Base-by-base conservation (phyloP, 2,888 invertebrate genomes). In the Taenaris catops region DNA sequence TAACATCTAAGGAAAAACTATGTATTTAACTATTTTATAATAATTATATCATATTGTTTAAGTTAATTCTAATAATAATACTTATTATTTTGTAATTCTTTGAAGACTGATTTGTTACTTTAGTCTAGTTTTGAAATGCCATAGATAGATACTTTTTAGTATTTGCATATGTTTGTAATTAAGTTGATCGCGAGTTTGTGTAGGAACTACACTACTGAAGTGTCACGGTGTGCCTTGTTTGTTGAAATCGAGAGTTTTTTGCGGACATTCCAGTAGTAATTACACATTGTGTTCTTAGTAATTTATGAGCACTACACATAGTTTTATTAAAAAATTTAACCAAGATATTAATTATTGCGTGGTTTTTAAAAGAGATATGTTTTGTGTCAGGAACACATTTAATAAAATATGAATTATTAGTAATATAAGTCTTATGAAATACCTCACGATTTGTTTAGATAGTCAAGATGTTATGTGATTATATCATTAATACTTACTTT, bases 41-140 rank as follows among this genome's bases (percentile, higher is more conserved):
- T 49, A 47, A 44, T 38, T 44, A 27, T 40, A 43, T 40, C 31
- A 34, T 44, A 51, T 38, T 43, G 34, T 53, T 53, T 64, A 70
- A 70, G 71, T 68, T 71, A 67, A 63, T 55, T 55, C 44, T 52
- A 41, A 46, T 49, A 51, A 46, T 46, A 48, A 58, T 70, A 68
- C 65, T 69, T 74, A 70, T 79, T 74, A 69, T 48, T 75, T 80
- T 62, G 58, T 81, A 79, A 72, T 79, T 72, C 48, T 72, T 78
- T 64, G 69, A 87, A 87, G 87, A 87, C 87, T 87, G 87, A 87
- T 86, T 83, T 78, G 80, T 84, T 86, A 83, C 70, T 81, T 66
- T 84, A 84, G 83, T 86, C 84, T 86, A 86, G 83, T 86, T 84
- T 74, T 76, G 78, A 71, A 81, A 84, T 84, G 86, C 86, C 86